Percentiles rank a stretch among this genome's conserved stretches.
phyloP scores from a whole-genome alignment of 2,888 invertebrate species.

The Metacarcinus magister region DNA sequence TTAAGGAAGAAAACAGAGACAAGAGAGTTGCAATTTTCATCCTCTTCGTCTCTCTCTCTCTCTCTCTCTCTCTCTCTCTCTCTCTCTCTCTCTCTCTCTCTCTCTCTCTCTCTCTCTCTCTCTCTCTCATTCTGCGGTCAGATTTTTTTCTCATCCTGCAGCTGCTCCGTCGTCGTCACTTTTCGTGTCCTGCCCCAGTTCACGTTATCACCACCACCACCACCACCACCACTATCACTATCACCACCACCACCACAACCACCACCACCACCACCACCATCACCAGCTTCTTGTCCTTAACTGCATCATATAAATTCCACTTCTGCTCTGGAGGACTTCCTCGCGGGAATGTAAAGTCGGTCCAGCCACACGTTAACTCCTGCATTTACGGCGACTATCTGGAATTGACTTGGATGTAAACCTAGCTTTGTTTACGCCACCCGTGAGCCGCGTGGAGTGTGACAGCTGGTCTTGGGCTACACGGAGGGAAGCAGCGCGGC shows the following conservation, averaged over 20 bases:
- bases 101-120: not conserved
- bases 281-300: not conserved
- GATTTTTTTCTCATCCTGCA: not conserved
- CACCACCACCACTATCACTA: not conserved
- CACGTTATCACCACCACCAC: not conserved
- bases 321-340: slow-evolving; percentile 1
- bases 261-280: not conserved
- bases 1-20: too few relatives aligned
- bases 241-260: not conserved
- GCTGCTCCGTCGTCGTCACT: not conserved
- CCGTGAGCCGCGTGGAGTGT: not conserved
- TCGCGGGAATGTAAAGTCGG: not conserved
- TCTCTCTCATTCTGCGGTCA: not conserved
- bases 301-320: slow-evolving; percentile 26
- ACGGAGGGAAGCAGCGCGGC: not conserved
- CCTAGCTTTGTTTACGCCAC: not conserved
- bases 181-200: not conserved
- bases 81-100: slow-evolving; percentile 12
- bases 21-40: not conserved
- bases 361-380: not conserved
- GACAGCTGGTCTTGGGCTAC: not conserved
- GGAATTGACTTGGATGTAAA: slow-evolving; percentile 11
- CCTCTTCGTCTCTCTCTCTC: slow-evolving; percentile 4
- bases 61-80: slow-evolving; percentile 46
- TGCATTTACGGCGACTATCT: slow-evolving; percentile 4